These are phyloP conservation scores for Laothoe populi DNA, from an alignment of 2,888 invertebrate genomes.

Conservation along the genomic window DNA sequence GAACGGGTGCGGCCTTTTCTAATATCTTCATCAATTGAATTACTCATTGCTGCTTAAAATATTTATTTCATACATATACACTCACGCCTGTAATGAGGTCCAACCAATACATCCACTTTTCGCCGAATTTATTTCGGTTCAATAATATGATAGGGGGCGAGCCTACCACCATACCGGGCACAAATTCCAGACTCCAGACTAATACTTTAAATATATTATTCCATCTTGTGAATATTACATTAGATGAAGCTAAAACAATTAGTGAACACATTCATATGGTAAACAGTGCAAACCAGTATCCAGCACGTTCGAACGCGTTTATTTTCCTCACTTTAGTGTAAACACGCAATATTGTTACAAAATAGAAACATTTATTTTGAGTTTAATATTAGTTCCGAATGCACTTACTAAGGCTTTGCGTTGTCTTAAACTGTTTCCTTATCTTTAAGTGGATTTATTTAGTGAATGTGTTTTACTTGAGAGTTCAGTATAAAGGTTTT, in stretches of 20 bases:
- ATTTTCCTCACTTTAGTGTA: slow-evolving; percentile 15
- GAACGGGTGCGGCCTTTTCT: too few species aligned
- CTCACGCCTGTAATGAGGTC: too few species aligned
- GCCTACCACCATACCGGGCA: too few species aligned
- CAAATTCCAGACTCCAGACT: too few species aligned
- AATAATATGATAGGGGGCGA: too few species aligned
- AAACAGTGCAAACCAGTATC: slow-evolving; percentile 21
- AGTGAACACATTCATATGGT: slow-evolving; percentile 3
- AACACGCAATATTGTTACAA: slow-evolving; percentile 25
- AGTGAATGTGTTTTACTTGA: not conserved
- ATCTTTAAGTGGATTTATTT: not conserved
- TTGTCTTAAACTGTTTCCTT: slow-evolving; percentile 17
- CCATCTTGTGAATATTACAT: not conserved
- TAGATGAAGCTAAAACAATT: slow-evolving; percentile 21
- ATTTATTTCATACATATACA: too few species aligned
- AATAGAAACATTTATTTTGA: slow-evolving; percentile 24
- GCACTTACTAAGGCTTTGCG: slow-evolving; percentile 7
- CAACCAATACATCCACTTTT: too few species aligned
- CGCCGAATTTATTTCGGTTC: too few species aligned
- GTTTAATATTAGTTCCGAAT: slow-evolving; percentile 24
- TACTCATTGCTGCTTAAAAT: too few species aligned
- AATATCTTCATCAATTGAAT: too few species aligned
- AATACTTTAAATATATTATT: not conserved
- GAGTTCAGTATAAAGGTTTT: not conserved
- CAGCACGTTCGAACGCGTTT: slow-evolving; percentile 24